Percentiles rank a stretch among this genome's conserved stretches.
Conservation (phyloP, 2,888 invertebrate genomes). For the Sminthurinus aureus region DNA sequence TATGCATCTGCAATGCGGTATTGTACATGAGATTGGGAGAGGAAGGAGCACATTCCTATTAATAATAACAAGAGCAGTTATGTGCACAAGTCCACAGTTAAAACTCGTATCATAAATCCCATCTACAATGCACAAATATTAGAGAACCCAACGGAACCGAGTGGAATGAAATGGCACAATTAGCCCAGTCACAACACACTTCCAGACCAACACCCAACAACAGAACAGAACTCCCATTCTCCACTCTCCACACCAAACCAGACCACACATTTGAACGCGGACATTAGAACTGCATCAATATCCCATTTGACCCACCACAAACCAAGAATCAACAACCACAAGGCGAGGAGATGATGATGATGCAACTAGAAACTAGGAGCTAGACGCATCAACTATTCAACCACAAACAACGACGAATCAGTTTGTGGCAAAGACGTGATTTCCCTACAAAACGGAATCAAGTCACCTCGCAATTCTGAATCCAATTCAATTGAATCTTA, state of each 20-base stretch:
- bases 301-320: background rate
- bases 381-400: too few species aligned
- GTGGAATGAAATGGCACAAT: background rate
- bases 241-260: background rate
- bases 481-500: too few species aligned
- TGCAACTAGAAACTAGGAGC: too few species aligned
- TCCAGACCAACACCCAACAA: background rate
- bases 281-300: background rate
- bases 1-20: slow-evolving; percentile 58
- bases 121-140: slow-evolving; percentile 4
- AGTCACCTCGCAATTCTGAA: too few species aligned
- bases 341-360: background rate
- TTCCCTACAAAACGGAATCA: too few species aligned
- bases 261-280: background rate
- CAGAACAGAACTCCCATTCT: background rate
- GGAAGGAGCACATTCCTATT: slow-evolving; percentile 6
- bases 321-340: background rate
- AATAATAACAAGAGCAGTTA: slow-evolving; percentile 25
- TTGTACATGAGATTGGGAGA: slow-evolving; percentile 28
- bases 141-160: background rate
- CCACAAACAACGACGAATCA: too few species aligned
- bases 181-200: background rate
- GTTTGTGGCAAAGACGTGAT: too few species aligned
- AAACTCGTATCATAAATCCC: background rate
- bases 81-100: background rate